These are phyloP conservation scores for Hipparchia semele DNA, from an alignment of 2,888 invertebrate genomes.

Conservation along the genomic window DNA sequence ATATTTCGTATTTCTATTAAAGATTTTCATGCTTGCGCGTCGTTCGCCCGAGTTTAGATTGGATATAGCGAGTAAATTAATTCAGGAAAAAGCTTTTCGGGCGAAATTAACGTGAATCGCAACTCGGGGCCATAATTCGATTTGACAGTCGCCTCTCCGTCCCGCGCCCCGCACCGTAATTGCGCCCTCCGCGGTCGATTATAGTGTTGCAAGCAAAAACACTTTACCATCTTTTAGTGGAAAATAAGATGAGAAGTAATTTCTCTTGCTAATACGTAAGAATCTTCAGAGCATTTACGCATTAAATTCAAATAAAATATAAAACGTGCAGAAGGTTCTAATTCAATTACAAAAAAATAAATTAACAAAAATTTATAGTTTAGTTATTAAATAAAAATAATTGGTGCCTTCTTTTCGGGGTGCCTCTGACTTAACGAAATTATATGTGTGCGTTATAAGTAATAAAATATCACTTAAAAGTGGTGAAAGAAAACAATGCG, in stretches of 20 bases:
- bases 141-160: conserved; percentile 68
- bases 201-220: conserved; percentile 58
- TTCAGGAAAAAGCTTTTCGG: conserved; percentile 64
- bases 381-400: too few relatives aligned
- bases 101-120: conserved; percentile 62
- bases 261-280: not conserved
- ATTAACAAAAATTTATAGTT: too few relatives aligned
- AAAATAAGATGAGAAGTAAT: conserved; percentile 12
- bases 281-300: too few relatives aligned
- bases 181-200: conserved; percentile 65
- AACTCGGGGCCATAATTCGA: conserved; percentile 60
- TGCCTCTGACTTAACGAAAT: too few relatives aligned
- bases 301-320: too few relatives aligned
- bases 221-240: conserved; percentile 40
- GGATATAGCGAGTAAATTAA: conserved; percentile 56
- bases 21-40: conserved; percentile 50
- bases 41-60: conserved; percentile 49
- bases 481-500: too few relatives aligned
- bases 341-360: too few relatives aligned
- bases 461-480: too few relatives aligned
- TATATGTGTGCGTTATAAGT: too few relatives aligned
- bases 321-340: too few relatives aligned
- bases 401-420: too few relatives aligned
- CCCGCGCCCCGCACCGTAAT: conserved; percentile 52
- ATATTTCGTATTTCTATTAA: conserved; percentile 16